Evolutionary conservation across 1,140 invertebrate genomes (phyloP), one percentile per base, ranked within the genome.

Genomic region (Tetramorium parvispinum): DNA sequence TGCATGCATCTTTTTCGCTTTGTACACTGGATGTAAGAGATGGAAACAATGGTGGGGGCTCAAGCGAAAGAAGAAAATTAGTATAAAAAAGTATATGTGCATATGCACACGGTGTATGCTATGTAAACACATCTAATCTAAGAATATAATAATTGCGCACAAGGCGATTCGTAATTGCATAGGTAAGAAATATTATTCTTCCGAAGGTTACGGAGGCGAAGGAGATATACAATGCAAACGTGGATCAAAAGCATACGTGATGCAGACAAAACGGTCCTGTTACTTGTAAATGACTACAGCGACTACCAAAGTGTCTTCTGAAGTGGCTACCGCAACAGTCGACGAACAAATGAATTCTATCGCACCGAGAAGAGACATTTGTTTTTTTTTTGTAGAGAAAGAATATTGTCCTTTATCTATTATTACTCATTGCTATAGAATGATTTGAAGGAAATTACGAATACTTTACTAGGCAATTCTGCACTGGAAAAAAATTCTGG

Each of bases 301-400:
- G 27, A 66, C 10, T 53, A 73, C 32, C 24, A 11, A 63, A 32
- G 27, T 4, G 40, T 18, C 10, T 77, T 32, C 8, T 32, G 24
- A 51, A 37, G 8, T 21, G n/a, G 8, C 16, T 24, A n/a, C n/a
- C 55, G 27, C 10, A 18, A 65, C 27, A 37, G 11, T 21, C 27
- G 53, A 18, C 21, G 73, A 46, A 77, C 49, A 46, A 77, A 61
- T 46, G 37, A 78, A 49, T 59, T n/a, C 18, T 27, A 5, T 53
- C 6, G 18, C 13, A n/a, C 27, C 18, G 18, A 21, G 3, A 6
- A 75, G 32, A 57, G 7, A 21, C 7, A 6, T 3, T 73, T 21
- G 0, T 43, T 43, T 27, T 40, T 13, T 40, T 40, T 40, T 24
- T n/a, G 2, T 6, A 49, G 16, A 5, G 13, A 57, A 76, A 76